phyloP scores from a whole-genome alignment of 2,888 invertebrate species.

The Ochropleura plecta region DNA sequence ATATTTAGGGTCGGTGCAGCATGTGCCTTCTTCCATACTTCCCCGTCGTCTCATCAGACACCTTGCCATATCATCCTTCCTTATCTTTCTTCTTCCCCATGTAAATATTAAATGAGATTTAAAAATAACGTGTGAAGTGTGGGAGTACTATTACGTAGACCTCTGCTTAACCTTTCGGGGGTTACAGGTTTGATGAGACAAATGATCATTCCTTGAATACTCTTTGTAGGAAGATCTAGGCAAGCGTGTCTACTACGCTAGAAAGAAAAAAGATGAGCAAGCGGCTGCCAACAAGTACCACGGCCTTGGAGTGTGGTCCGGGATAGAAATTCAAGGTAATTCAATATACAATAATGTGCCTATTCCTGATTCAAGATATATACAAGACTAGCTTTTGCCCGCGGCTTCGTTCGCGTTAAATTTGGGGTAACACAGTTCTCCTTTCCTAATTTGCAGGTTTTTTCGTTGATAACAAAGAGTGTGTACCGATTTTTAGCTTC shows the following conservation, averaged over 20 bases:
- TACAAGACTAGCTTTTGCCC: no score
- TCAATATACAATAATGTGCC: neutral
- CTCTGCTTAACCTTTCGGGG: neutral
- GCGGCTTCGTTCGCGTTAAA: no score
- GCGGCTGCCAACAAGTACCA: slow-evolving; percentile 90
- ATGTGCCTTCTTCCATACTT: no score
- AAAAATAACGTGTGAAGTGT: neutral
- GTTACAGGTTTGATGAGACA: neutral
- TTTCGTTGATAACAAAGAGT: no score
- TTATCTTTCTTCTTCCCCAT: no score
- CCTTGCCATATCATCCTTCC: no score
- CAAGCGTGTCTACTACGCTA: slow-evolving; percentile 91
- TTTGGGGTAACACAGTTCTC: no score
- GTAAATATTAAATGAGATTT: neutral
- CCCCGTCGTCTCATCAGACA: no score
- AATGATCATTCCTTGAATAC: slow-evolving; percentile 6
- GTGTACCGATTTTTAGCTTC: no score
- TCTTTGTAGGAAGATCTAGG: slow-evolving; percentile 88
- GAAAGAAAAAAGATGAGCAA: slow-evolving; percentile 90
- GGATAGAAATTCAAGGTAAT: slow-evolving; percentile 92
- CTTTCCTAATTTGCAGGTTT: no score
- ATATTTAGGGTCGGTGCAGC: no score
- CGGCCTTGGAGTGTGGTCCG: slow-evolving; percentile 94
- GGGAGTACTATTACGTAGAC: neutral
- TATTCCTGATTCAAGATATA: neutral